Evolutionary conservation across 2,888 invertebrate species (phyloP), one percentile per base, ranked within the genome.

Genomic region (Camptogramma bilineatum): DNA sequence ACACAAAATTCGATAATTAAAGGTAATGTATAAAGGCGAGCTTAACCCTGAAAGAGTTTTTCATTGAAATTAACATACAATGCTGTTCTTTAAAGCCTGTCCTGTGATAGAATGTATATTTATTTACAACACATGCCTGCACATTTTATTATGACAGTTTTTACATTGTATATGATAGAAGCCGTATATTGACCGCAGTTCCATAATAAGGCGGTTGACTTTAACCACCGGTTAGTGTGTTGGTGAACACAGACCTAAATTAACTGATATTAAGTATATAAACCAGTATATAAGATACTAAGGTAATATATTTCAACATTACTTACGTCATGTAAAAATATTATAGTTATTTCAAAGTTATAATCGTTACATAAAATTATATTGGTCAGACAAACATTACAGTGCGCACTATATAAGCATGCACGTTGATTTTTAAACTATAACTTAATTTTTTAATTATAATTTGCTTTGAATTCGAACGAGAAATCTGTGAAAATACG

Each of bases 361-460:
- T 59, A 47, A 58, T 53, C 16, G 28, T 53, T 42, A 56, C 52
- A 57, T 53, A 50, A 63, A 58, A 63, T 58, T 63, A 58, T 58
- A 63, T 58, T 58, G 58, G 58, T 63, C 58, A 54, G 44, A 62
- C 16, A 48, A 53, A 60, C 17, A 19, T 46, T 31, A 47, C 42
- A 50, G 53, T 48, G 28, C 42, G 10, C 56, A 21, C 46, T 52
- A 52, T 39, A 39, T 19, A 31, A 42, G 21, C 31, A 34, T 31
- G 62, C 61, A 1, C 24, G 19, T 28, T 19, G 2, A 28, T n/a
- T 34, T 9, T 54, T n/a, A n/a, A n/a, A n/a, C 10, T 18, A n/a
- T n/a, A n/a, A n/a, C 10, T 39, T 39, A 7, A 28, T 28, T 28
- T 28, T 0, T 5, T 28, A 28, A 4, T 5, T 28, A 7, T 28